Conservation (phyloP, 2,888 invertebrate species). For the Drosophila borealis region DNA sequence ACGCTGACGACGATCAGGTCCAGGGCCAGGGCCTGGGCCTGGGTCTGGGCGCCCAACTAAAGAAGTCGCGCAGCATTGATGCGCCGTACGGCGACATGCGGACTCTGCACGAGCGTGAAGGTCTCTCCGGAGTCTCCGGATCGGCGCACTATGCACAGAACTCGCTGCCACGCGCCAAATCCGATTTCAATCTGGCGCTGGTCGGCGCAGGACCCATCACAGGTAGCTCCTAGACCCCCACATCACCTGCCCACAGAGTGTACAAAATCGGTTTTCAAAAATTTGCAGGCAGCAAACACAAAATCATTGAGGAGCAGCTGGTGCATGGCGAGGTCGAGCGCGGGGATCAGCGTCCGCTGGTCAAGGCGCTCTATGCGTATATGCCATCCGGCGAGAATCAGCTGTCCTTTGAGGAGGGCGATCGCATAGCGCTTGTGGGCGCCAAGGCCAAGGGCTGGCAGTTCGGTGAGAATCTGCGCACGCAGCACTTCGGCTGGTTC, state of each 20-base stretch:
- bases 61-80: constrained; percentile 95
- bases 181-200: constrained; percentile 92
- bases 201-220: constrained; percentile 57
- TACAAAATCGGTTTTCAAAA: too few species aligned
- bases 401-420: constrained; percentile 95
- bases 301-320: constrained; percentile 63
- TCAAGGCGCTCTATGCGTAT: constrained; percentile 95
- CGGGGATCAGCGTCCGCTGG: constrained; percentile 89
- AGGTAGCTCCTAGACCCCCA: constrained; percentile 31
- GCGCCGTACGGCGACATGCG: constrained; percentile 94
- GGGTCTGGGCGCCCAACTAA: constrained; percentile 87
- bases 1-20: constrained; percentile 86
- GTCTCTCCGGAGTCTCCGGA: constrained; percentile 27
- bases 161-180: constrained; percentile 90
- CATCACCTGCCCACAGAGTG: not conserved
- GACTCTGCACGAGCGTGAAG: constrained; percentile 86
- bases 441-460: constrained; percentile 98
- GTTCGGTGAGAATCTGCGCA: constrained; percentile 96
- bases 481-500: constrained; percentile 97
- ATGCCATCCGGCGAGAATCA: constrained; percentile 95
- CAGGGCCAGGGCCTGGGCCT: constrained; percentile 78
- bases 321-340: constrained; percentile 74
- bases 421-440: constrained; percentile 94
- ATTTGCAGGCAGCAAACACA: constrained; percentile 69
- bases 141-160: constrained; percentile 85